Evolutionary conservation across 2,888 invertebrate species (phyloP).

Genomic region (Meteorus colon): DNA sequence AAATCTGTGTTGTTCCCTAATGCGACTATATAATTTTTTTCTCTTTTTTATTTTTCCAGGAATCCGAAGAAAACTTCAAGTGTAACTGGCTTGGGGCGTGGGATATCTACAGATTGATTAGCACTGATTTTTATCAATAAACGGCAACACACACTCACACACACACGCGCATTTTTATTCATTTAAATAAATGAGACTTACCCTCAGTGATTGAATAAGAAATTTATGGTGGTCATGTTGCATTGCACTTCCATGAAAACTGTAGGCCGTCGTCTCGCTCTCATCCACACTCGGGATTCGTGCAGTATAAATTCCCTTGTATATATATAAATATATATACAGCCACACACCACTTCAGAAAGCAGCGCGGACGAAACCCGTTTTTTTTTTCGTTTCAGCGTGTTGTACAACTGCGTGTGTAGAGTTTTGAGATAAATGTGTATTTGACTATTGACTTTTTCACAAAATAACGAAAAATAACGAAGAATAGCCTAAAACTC

Average conservation of each 20-base stretch:
- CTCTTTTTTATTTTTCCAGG: conserved; percentile 32
- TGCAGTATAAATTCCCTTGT: not conserved
- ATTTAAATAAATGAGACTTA: conserved; percentile 39
- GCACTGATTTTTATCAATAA: not conserved
- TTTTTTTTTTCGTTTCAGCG: conserved; percentile 18
- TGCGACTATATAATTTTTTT: conserved; percentile 36
- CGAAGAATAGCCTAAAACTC: not conserved
- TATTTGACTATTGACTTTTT: not conserved
- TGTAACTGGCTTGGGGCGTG: conserved; percentile 24
- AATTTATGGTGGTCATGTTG: conserved; percentile 8
- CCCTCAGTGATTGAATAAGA: conserved; percentile 37
- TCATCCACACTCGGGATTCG: conserved; percentile 11
- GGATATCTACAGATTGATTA: conserved; percentile 1
- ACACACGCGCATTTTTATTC: no score
- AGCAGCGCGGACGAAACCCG: conserved; percentile 6
- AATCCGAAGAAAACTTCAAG: conserved; percentile 35
- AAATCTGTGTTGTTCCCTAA: conserved; percentile 52
- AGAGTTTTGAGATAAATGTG: not conserved
- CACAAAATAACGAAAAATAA: not conserved
- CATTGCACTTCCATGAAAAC: conserved; percentile 5
- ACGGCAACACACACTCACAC: not conserved
- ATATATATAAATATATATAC: conserved; percentile 8
- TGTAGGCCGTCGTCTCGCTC: conserved; percentile 1
- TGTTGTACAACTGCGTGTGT: conserved; percentile 47
- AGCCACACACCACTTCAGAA: conserved; percentile 48